phyloP scores from a whole-genome alignment of 2,797 vertebrate genomes.

The Fratercula arctica region DNA sequence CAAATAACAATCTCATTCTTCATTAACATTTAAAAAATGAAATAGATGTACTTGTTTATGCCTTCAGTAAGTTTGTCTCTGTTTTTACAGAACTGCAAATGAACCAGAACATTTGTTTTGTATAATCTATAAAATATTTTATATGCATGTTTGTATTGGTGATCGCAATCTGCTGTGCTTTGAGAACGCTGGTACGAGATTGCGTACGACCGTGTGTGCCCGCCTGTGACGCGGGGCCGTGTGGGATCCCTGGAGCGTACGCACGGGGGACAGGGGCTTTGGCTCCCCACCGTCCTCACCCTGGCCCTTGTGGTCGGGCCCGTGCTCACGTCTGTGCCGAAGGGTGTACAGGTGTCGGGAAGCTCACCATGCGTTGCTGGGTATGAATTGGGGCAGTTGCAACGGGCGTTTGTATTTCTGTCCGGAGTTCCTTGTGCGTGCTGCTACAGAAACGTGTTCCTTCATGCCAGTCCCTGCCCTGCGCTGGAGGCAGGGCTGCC shows the following conservation, averaged over 20 bases:
- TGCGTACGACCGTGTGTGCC: fast-evolving
- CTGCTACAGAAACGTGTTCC: fast-evolving
- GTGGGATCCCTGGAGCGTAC: too few species aligned
- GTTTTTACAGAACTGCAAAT: slow-evolving; percentile 29
- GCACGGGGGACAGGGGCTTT: neutral
- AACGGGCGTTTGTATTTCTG: fast-evolving
- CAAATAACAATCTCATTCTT: slow-evolving; percentile 51
- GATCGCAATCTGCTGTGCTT: neutral
- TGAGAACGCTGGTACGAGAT: neutral
- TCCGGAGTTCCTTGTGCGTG: fast-evolving
- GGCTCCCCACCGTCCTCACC: fast-evolving
- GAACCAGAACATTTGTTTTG: slow-evolving; percentile 53
- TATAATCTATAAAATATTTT: slow-evolving; percentile 7
- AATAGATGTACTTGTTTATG: slow-evolving; percentile 51
- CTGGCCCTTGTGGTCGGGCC: fast-evolving
- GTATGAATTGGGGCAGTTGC: fast-evolving
- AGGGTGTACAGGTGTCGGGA: fast-evolving
- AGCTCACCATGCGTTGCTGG: fast-evolving
- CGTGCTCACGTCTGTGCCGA: fast-evolving
- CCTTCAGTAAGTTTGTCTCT: slow-evolving; percentile 44
- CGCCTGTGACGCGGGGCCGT: fast-evolving
- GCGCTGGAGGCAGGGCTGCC: neutral
- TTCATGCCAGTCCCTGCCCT: neutral
- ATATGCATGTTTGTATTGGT: neutral
- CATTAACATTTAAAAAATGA: slow-evolving; percentile 51